These are phyloP conservation scores for Furcifer pardalis DNA, from an alignment of 2,797 vertebrate species.

Conservation along the genomic window DNA sequence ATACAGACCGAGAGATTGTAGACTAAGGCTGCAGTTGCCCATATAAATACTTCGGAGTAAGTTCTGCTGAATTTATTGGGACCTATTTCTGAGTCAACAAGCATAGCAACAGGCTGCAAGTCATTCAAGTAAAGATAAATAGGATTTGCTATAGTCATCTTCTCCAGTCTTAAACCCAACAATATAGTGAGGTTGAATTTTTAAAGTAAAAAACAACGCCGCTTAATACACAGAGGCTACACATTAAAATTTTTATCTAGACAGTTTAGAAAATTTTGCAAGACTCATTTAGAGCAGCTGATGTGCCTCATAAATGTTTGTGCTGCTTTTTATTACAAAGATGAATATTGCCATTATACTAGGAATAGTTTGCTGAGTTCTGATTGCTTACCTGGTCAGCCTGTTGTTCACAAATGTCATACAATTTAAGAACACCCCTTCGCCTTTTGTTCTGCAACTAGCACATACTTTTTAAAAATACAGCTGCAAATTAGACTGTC, in stretches of 20 bases:
- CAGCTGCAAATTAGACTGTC: accelerated
- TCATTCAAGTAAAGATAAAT: conserved; percentile 24
- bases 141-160: neutral
- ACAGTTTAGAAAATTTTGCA: neutral
- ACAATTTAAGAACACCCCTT: accelerated
- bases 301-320: neutral
- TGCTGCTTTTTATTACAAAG: neutral
- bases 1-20: neutral
- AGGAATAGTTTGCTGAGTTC: neutral
- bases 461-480: accelerated
- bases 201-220: neutral
- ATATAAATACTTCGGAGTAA: neutral
- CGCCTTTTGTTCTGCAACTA: neutral
- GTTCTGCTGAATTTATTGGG: neutral
- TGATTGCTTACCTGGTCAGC: neutral
- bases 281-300: neutral
- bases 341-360: neutral
- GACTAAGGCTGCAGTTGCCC: neutral
- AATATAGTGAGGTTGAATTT: neutral
- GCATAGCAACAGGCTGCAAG: neutral
- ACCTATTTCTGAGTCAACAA: conserved; percentile 11
- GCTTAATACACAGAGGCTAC: neutral
- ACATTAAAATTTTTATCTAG: neutral
- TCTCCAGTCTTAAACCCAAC: neutral
- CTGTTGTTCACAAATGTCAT: accelerated